phyloP scores from a whole-genome alignment of 2,113 vertebrate species.

The Sylvilagus bachmani region DNA sequence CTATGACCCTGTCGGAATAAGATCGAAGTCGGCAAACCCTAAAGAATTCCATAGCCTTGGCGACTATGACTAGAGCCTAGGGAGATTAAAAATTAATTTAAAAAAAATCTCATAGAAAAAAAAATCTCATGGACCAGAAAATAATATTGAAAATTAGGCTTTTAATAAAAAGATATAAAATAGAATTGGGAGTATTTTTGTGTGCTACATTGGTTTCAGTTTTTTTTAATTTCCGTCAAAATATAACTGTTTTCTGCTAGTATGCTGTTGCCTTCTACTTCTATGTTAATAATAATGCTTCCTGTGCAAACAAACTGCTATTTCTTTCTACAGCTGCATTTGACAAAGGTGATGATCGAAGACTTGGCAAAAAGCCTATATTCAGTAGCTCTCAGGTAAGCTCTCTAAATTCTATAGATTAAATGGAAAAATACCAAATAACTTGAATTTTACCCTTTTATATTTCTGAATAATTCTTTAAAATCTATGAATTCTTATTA shows the following conservation, averaged over 20 bases:
- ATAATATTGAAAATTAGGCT: conserved; percentile 33
- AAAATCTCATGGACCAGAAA: conserved; percentile 1
- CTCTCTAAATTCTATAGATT: conserved; percentile 33
- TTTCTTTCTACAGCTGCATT: conserved; percentile 92
- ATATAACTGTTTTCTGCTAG: conserved; percentile 55
- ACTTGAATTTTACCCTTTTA: conserved; percentile 51
- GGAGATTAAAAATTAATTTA: no score
- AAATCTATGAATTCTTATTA: conserved; percentile 57
- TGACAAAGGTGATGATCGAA: conserved; percentile 96
- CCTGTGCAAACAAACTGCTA: conserved; percentile 75
- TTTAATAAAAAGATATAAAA: conserved; percentile 50
- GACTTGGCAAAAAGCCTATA: conserved; percentile 94
- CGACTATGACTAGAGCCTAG: no score
- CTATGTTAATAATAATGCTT: conserved; percentile 53
- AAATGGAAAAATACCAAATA: conserved; percentile 31
- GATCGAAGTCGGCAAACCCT: no score
- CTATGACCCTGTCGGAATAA: no score
- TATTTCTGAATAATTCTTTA: conserved; percentile 50
- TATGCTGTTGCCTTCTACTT: conserved; percentile 52
- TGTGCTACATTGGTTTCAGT: conserved; percentile 47
- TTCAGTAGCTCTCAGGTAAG: conserved; percentile 97
- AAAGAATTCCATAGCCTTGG: no score
- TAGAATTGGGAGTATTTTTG: conserved; percentile 5
- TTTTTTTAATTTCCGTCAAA: conserved; percentile 70
- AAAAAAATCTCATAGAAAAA: no score